Base-by-base conservation (phyloP, 2,888 invertebrate genomes). In the Drosophila yooni region DNA sequence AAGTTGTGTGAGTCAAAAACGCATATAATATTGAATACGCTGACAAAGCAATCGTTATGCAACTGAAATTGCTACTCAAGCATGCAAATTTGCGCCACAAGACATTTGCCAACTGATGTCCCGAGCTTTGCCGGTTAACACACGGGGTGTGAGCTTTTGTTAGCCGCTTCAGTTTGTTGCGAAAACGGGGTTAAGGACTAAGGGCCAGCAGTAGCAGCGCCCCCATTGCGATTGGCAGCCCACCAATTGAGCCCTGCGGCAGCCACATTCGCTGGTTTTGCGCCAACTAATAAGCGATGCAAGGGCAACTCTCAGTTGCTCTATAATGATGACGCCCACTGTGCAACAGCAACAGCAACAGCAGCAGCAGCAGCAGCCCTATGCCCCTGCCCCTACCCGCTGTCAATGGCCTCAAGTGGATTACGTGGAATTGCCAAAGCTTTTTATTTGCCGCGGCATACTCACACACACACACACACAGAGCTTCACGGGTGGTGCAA, bases 231-330 rank as follows among this genome's bases (percentile, higher is more conserved):
- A 53, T 25, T 60, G 63, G 64, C 81, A 77, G 70, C 70, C 90
- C 86, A 83, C 79, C 86, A 88, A 90, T 88, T 86, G 82, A 87
- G 80, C 88, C 87, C 82, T 51, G 82, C 71, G 85, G 87, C 90
- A 66, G 89, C 87, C 87, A 70, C 90, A 90, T 90, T 73, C 67
- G 56, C 56, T 79, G 86, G 82, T 84, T 57, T 40, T 82, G 70
- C 74, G 57, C 74, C 68, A 85, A 88, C 88, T 88, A 85, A 89
- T 88, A 85, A 85, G 75, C 69, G 67, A 52, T 63, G 51, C 67
- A 33, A 46, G 54, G 61, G 65, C 70, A 65, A 58, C 68, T 70
- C 66, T 72, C 48, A 74, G 70, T 74, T 40, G 80, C 71, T 65
- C 63, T 74, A 74, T 74, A 72, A 74, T 70, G 70, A 84, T 76